Conservation (phyloP, 2,888 invertebrate species). For the Lepidocyrtinus sp. region DNA sequence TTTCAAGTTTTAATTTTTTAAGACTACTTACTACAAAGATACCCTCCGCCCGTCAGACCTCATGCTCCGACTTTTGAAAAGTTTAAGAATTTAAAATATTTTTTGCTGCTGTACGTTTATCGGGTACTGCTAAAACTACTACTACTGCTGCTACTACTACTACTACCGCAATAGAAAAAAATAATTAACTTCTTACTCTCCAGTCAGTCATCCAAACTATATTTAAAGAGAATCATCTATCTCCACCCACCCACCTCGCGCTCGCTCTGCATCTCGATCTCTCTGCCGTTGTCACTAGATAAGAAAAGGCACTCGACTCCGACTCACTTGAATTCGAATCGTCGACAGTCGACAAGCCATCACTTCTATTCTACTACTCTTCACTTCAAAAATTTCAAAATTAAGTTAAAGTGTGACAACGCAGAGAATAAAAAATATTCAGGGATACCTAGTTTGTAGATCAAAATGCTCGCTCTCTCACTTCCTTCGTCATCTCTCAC, state of each 20-base stretch:
- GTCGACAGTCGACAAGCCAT: no score
- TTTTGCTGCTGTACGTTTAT: conserved; percentile 29
- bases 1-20: conserved; percentile 7
- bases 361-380: conserved; percentile 45
- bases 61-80: no score
- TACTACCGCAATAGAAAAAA: conserved; percentile 48
- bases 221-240: conserved; percentile 34
- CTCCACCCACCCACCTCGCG: conserved; percentile 29
- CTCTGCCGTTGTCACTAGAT: conserved; percentile 52
- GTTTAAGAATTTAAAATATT: no score
- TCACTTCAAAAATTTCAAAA: conserved; percentile 25
- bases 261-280: background rate
- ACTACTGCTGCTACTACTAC: conserved; percentile 36
- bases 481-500: conserved; percentile 50
- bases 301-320: conserved; percentile 16
- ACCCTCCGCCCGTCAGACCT: no score
- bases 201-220: conserved; percentile 53
- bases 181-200: conserved; percentile 34
- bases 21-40: background rate
- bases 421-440: conserved; percentile 53
- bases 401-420: conserved; percentile 35
- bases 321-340: conserved; percentile 29
- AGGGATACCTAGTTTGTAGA: conserved; percentile 56
- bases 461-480: conserved; percentile 36
- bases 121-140: conserved; percentile 18